Evolutionary conservation across 2,113 vertebrate genomes (phyloP), one percentile per base, ranked within the genome.

Genomic region (Arenaria interpres): DNA sequence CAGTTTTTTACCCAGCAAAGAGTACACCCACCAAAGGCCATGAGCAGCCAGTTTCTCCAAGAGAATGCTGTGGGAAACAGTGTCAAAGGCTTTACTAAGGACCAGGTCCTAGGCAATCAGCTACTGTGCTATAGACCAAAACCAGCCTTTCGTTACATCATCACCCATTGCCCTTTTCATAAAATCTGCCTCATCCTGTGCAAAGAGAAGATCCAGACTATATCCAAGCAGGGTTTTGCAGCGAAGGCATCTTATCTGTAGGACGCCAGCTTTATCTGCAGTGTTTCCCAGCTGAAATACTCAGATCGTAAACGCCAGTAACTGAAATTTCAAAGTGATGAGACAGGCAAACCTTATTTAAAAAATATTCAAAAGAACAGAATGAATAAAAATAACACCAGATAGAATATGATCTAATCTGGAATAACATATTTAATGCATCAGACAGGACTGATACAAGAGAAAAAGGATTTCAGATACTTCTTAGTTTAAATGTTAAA

Each of bases 351-450:
- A 71, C 25, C 51, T 96, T 94, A 97, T 81, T 92, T 76, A 71
- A 90, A 96, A 97, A 92, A 94, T 68, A 90, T 85, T 89, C 46
- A 51, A 63, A 95, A 84, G 69, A 87, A 48, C 27, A 93, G 45
- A 88, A 91, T 72, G 79, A 95, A 90, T 30, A 75, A 90, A 95
- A 85, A 57, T 50, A 95, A 54, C 71, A 69, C 51, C 46, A 83
- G 74, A 46, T 17, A 93, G 92, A 92, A 64, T 56, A 91, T 28
- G 51, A 46, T 35, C 72, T 73, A 66, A 88, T 75, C 50, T 88
- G 46, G 84, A 94, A 92, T 92, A 89, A 90, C 64, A 79, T 82
- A 78, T 68, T 92, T 75, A 95, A 90, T 53, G 56, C 41, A 71
- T 64, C 51, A 48, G 39, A 53, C 45, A 88, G 56, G 57, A 88